Base-by-base conservation (phyloP, 2,113 vertebrate genomes). In the Asarcornis scutulata region DNA sequence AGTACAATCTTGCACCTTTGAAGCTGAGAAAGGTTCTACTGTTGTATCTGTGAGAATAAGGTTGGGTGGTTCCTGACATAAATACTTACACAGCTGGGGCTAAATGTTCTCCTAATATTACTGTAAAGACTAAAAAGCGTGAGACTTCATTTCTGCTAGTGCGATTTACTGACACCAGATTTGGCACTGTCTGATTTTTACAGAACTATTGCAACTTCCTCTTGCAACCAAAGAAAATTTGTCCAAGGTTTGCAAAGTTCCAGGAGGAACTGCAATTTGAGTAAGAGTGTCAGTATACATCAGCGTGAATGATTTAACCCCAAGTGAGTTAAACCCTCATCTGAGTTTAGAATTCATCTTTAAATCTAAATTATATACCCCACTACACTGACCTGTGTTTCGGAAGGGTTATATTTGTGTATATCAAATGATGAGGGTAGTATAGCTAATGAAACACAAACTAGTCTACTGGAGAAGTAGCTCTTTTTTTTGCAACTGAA, bases 121-220 rank as follows among this genome's bases (percentile, higher is more conserved):
- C 42, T 52, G 21, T 21, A 27, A 80, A 73, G 63, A 66, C 42
- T 29, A 46, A 71, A 71, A 29, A 74, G 32, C 76, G 68, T 48
- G 74, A 40, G 55, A 36, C 2, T n/a, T 73, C 3, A 25, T 86
- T 93, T 76, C 55, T 89, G 42, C 81, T 52, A 9, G 5, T 12
- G 31, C 76, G 17, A 79, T 88, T 86, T 92, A 66, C 48, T 79
- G 77, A 53, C 60, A 91, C 62, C 0, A 0, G 31, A 29, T 88
- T 92, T 8, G 1, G 56, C 6, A 2, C 14, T 63, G 20, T 29
- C 9, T 36, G 23, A 6, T 40, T 82, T 82, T 88, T 83, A 4
- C 8, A 64, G 60, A 78, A 62, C 44, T 82, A 46, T 73, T 92
- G 66, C 77, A 91, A 56, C 73, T 96, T 96, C 93, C 77, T 82